Base-by-base conservation (phyloP, 2,113 vertebrate genomes). In the Castor canadensis region DNA sequence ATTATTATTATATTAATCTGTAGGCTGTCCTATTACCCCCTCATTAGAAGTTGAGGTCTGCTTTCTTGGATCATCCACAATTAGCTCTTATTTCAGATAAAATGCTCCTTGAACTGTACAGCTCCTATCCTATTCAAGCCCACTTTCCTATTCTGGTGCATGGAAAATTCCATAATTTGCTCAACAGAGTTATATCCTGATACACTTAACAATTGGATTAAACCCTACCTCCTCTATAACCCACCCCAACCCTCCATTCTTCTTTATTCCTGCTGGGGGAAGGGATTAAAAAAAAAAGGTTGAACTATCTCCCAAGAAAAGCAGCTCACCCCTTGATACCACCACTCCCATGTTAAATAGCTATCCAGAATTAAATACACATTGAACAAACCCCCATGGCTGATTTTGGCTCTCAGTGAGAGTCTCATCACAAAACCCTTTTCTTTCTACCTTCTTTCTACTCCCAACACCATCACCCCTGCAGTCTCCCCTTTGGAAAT, bases 361-460 rank as follows among this genome's bases (percentile, higher is more conserved):
- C 73, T 62, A 58, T 49, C 38, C 30, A 38, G 40, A 85, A 96
- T 96, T 88, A 96, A 96, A 92, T 76, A 92, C 45, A 90, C 76
- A 92, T 96, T 88, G 96, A 71, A 93, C 52, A 56, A 26, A 49
- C 54, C n/a, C 45, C 35, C 26, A 0, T 32, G 8, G 35, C 66
- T 66, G 32, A 64, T 38, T 60, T 28, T 15, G 66, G 52, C 45
- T 96, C 47, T n/a, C 38, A 11, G 22, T n/a, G 28, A 85, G 60
- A 89, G 47, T 79, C 24, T 88, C 40, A 60, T 93, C 56, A 91
- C 85, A 93, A 79, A 97, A 88, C 30, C 32, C 66, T 87, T 75
- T 95, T 93, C 72, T 81, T 93, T 86, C 26, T 28, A 9, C n/a
- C n/a, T 67, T 30, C 6, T 90, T 40, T 96, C 60, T 45, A 64